These are phyloP conservation scores for Heliconius erato DNA, from an alignment of 2,888 invertebrate genomes.

Conservation along the genomic window DNA sequence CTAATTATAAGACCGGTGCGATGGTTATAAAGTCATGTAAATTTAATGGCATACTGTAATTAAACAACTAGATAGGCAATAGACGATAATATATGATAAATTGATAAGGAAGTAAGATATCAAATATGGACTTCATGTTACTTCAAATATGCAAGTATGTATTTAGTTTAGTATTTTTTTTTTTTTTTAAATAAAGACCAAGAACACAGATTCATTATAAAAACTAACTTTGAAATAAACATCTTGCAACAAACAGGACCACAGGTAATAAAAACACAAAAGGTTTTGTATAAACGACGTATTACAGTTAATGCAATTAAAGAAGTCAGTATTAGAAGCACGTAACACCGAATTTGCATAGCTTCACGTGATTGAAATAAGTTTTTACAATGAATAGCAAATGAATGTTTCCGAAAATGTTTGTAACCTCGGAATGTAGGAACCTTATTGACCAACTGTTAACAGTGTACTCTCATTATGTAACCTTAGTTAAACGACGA, in stretches of 20 bases:
- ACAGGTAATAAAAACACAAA: constrained; percentile 41
- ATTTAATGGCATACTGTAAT: constrained; percentile 32
- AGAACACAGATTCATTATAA: not conserved
- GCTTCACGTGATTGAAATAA: constrained; percentile 67
- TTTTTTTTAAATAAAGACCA: not conserved
- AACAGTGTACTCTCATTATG: constrained; percentile 43
- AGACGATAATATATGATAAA: constrained; percentile 19
- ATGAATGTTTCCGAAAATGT: constrained; percentile 55
- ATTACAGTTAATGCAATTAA: constrained; percentile 51
- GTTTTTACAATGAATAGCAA: constrained; percentile 52
- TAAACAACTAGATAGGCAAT: constrained; percentile 24
- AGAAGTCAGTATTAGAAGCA: constrained; percentile 64
- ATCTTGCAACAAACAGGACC: constrained; percentile 40
- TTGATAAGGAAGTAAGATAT: constrained; percentile 8
- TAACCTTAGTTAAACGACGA: constrained; percentile 16
- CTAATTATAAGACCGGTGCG: constrained; percentile 10
- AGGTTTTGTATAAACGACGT: constrained; percentile 41
- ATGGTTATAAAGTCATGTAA: constrained; percentile 42
- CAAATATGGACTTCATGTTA: constrained; percentile 12
- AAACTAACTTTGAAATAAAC: constrained; percentile 35
- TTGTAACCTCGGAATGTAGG: constrained; percentile 35
- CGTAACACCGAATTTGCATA: constrained; percentile 72
- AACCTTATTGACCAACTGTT: constrained; percentile 43
- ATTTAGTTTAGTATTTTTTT: no score
- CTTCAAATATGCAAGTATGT: not conserved